These are phyloP conservation scores for Drosophila oshimai DNA, from an alignment of 1,140 invertebrate genomes.

Conservation along the genomic window DNA sequence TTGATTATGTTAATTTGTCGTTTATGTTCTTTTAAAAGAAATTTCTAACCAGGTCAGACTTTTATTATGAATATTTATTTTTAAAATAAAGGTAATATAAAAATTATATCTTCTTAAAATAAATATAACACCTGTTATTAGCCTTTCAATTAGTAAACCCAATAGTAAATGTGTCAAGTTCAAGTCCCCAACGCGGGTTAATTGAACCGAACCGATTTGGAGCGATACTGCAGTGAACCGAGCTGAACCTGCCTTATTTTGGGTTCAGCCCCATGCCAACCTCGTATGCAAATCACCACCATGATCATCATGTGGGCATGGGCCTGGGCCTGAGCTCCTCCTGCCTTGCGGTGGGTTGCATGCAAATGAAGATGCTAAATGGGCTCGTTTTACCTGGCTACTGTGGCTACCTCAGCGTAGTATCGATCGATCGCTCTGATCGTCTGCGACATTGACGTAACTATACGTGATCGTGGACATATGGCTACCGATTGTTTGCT, in stretches of 20 bases:
- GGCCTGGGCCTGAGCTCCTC: conserved; percentile 21
- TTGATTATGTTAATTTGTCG: too few species aligned
- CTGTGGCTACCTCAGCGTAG: conserved; percentile 12
- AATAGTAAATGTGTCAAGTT: conserved; percentile 51
- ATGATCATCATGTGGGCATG: conserved; percentile 20
- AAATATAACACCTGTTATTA: background rate
- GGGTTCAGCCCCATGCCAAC: conserved; percentile 37
- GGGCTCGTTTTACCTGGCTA: conserved; percentile 23
- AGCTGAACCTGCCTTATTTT: conserved; percentile 22
- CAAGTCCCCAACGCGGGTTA: conserved; percentile 7
- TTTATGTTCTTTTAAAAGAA: too few species aligned
- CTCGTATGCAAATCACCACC: conserved; percentile 31
- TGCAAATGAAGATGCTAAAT: conserved; percentile 66
- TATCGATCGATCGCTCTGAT: conserved; percentile 13
- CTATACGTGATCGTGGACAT: conserved; percentile 55
- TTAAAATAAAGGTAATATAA: too few species aligned
- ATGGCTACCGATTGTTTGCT: conserved; percentile 9
- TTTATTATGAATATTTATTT: too few species aligned
- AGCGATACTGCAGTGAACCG: conserved; percentile 15
- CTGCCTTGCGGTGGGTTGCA: conserved; percentile 36
- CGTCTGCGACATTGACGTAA: conserved; percentile 62
- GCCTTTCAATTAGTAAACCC: background rate
- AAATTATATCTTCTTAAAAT: too few species aligned
- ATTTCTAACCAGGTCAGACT: too few species aligned
- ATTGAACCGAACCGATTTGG: conserved; percentile 8